Evolutionary conservation across 2,888 invertebrate genomes (phyloP).

Genomic region (Himalopsyche tibetana): DNA sequence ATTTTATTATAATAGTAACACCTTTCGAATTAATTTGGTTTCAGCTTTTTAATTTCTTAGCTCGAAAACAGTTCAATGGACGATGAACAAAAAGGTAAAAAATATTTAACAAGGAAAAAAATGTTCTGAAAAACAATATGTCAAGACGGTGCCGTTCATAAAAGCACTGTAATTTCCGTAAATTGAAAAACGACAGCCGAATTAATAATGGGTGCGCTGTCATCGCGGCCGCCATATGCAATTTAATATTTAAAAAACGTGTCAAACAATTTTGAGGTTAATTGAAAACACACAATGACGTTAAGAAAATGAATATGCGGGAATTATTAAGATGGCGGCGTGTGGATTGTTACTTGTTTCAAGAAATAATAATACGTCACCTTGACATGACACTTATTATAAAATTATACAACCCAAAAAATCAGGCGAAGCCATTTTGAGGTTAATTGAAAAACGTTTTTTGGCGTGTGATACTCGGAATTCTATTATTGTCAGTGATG

Average conservation of each 20-base stretch:
- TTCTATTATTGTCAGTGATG: no score
- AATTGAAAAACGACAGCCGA: constrained; percentile 29
- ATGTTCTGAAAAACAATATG: constrained; percentile 13
- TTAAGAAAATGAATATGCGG: constrained; percentile 1
- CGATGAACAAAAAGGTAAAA: neutral
- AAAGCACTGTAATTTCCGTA: constrained; percentile 29
- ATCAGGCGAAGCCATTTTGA: constrained; percentile 2
- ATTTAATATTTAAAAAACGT: constrained; percentile 14
- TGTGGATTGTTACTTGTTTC: constrained; percentile 1
- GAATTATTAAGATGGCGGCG: constrained; percentile 1
- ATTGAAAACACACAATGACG: constrained; percentile 17
- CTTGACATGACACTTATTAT: constrained; percentile 18
- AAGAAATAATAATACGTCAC: neutral
- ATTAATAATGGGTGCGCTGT: constrained; percentile 25
- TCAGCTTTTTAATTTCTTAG: neutral
- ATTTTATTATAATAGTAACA: no score
- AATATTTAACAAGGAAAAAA: neutral
- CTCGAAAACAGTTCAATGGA: neutral
- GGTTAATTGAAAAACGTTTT: constrained; percentile 21
- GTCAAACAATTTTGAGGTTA: neutral
- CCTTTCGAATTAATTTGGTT: no score
- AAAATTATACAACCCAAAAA: constrained; percentile 6
- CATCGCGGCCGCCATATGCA: constrained; percentile 20
- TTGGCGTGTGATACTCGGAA: neutral
- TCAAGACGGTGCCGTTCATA: constrained; percentile 11